Evolutionary conservation across 2,797 vertebrate genomes (phyloP), one percentile per base, ranked within the genome.

Genomic region (Aplochiton taeniatus): DNA sequence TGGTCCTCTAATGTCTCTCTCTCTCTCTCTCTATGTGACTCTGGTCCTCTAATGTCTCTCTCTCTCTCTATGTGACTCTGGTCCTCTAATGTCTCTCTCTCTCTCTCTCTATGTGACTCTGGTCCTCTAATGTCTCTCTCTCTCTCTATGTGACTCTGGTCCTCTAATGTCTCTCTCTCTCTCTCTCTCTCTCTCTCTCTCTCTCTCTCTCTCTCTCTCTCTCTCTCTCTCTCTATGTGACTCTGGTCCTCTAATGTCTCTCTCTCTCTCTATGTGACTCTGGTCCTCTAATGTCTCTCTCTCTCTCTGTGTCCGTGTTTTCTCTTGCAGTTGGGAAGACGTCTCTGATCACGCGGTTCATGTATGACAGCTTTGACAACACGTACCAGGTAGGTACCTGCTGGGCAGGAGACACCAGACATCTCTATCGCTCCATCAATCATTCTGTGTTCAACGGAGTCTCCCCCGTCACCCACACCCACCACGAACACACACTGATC

Each of bases 331-430:
- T 93, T 78, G 92, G 92, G 72, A 93, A 93, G 87, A 93, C 92
- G 11, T 93, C 92, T 74, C 88, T 93, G 89, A 93, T 93, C 87
- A 93, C 92, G 44, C 86, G 92, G 63, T 93, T 93, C 89, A 93
- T 93, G 92, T 93, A 93, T 75, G 92, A 93, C 92, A 93, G 92
- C 85, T 93, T 93, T 74, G 92, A 93, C 91, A 93, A 93, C 92
- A 93, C 92, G 0, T 93, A 93, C 85, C 92, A 93, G 91, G 92
- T 93, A 86, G 18, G 85, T n/a, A n/a, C 31, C 31, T 80, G 10
- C 42, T 48, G 19, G 56, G 13, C 53, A 48, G n/a, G n/a, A n/a
- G n/a, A n/a, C n/a, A n/a, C n/a, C n/a, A n/a, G n/a, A n/a, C n/a
- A n/a, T n/a, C 54, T 31, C 17, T 44, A 61, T 72, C 65, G 69